Conservation (phyloP, 2,797 vertebrate genomes). For the Choloepus didactylus region DNA sequence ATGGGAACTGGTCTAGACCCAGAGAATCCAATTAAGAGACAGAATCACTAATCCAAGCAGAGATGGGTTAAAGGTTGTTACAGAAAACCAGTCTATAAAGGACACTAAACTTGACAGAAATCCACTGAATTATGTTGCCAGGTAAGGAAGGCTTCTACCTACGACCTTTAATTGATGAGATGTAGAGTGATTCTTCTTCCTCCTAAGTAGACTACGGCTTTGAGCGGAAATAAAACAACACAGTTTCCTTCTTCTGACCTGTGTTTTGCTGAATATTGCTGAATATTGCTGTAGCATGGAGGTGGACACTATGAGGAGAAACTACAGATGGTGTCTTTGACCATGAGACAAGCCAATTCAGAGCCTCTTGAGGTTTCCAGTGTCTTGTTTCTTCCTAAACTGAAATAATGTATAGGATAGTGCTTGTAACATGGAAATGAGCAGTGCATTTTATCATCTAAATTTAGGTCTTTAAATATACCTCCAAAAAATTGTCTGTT, state of each 20-base stretch:
- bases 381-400: not conserved
- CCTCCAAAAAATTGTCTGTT: not conserved
- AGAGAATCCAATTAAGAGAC: not conserved
- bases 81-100: not conserved
- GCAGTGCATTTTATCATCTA: not conserved
- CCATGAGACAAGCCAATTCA: not conserved
- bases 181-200: not conserved
- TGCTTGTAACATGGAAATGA: not conserved
- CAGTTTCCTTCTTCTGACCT: not conserved
- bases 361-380: not conserved
- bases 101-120: not conserved
- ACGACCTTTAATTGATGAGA: not conserved
- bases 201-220: not conserved
- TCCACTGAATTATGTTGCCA: not conserved
- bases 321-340: not conserved
- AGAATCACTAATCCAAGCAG: not conserved
- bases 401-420: not conserved
- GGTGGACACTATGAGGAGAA: accelerated
- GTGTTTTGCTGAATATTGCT: not conserved
- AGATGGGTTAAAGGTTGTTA: not conserved
- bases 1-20: not conserved
- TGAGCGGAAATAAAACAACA: not conserved
- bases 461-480: not conserved
- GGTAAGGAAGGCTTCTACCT: not conserved
- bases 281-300: not conserved